A percentile compares a stretch with the other conserved stretches of the same genome.
Evolutionary conservation across 2,797 vertebrate species (phyloP).

Genomic region (Jordanella pulchra): DNA sequence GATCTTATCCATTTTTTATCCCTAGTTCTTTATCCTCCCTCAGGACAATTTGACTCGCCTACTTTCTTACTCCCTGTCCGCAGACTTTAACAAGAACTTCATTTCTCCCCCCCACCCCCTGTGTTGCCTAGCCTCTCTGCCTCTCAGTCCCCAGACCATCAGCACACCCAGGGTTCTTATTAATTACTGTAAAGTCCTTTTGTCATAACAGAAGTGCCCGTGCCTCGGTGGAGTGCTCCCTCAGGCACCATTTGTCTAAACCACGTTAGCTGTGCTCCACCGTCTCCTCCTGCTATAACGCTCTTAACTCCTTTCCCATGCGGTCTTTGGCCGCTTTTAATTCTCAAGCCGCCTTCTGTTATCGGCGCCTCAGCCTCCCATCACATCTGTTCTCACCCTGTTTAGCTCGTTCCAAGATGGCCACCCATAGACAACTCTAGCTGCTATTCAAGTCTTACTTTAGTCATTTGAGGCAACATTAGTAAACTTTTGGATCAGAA

Average conservation of each 20-base stretch:
- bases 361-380: not conserved
- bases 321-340: not conserved
- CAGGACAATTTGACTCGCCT: not conserved
- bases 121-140: constrained; percentile 23
- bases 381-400: constrained; percentile 31
- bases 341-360: constrained; percentile 14
- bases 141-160: constrained; percentile 35
- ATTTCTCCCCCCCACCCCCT: not conserved
- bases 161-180: constrained; percentile 36
- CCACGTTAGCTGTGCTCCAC: constrained; percentile 30
- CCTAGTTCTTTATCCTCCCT: not conserved
- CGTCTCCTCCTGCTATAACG: constrained; percentile 9
- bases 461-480: constrained; percentile 1
- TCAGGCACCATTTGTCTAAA: constrained; percentile 26
- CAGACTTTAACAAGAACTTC: constrained; percentile 14
- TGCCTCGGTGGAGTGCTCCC: constrained; percentile 22
- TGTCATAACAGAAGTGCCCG: constrained; percentile 37
- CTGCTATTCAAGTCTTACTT: constrained; percentile 17
- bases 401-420: constrained; percentile 25
- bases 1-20: not conserved
- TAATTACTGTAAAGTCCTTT: constrained; percentile 58
- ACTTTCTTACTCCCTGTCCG: constrained; percentile 12
- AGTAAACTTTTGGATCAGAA: not conserved
- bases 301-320: constrained; percentile 40
- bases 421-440: constrained; percentile 8